These are phyloP conservation scores for Caenorhabditis sp. DNA, from an alignment of 2,888 invertebrate genomes.

Conservation along the genomic window DNA sequence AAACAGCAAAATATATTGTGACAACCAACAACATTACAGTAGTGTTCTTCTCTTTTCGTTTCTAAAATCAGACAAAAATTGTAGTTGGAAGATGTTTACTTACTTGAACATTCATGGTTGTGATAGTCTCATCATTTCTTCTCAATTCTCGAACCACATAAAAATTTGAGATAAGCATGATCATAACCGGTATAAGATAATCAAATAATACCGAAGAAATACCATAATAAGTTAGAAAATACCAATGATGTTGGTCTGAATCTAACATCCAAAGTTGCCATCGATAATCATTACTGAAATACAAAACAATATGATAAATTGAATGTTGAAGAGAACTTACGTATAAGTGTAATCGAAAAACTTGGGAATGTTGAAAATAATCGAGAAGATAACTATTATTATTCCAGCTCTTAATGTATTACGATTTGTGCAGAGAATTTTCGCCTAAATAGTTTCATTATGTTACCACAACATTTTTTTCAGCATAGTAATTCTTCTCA, in stretches of 20 bases:
- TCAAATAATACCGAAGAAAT: slow-evolving; percentile 32
- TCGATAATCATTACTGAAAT: slow-evolving; percentile 26
- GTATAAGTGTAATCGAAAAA: slow-evolving; percentile 37
- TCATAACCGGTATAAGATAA: slow-evolving; percentile 31
- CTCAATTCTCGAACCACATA: slow-evolving; percentile 29
- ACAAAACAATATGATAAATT: background rate
- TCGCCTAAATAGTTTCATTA: slow-evolving; percentile 18
- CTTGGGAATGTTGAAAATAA: slow-evolving; percentile 35
- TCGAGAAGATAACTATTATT: slow-evolving; percentile 33
- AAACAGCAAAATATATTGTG: slow-evolving; percentile 40
- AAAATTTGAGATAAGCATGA: slow-evolving; percentile 37
- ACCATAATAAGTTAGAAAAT: slow-evolving; percentile 32
- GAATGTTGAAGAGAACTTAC: slow-evolving; percentile 4
- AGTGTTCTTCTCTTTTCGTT: slow-evolving; percentile 38
- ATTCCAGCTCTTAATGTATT: slow-evolving; percentile 36
- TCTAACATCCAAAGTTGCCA: slow-evolving; percentile 43
- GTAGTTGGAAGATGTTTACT: background rate
- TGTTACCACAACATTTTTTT: too few relatives aligned
- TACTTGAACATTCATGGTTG: slow-evolving; percentile 20
- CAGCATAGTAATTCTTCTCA: too few relatives aligned
- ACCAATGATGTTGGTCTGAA: slow-evolving; percentile 40
- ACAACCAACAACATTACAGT: slow-evolving; percentile 40
- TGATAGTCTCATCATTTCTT: slow-evolving; percentile 34
- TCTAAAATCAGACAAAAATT: slow-evolving; percentile 9
- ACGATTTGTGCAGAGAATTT: slow-evolving; percentile 34